Evolutionary conservation across 53 echinoderm and acorn worm genomes (phyloP).

Genomic region (Crossaster papposus): DNA sequence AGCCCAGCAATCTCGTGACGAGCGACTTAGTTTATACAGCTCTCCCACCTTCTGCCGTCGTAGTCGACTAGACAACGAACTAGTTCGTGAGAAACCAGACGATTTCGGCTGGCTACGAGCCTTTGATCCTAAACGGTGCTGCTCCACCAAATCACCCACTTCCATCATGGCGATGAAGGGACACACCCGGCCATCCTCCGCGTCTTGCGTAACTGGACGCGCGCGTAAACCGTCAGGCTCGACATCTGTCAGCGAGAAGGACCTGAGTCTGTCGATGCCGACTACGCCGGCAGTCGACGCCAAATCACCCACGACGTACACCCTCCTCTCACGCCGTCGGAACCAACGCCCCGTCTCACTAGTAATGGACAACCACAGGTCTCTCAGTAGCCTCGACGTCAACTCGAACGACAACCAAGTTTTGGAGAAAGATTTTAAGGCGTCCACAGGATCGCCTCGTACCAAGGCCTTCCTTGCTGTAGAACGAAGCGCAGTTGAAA

Average conservation of each 20-base stretch:
- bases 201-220: constrained; percentile 42
- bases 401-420: constrained; percentile 66
- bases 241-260: constrained; percentile 5
- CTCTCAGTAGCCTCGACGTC: constrained; percentile 53
- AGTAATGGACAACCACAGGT: constrained; percentile 67
- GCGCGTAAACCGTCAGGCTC: constrained; percentile 12
- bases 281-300: background rate
- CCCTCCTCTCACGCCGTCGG: constrained; percentile 59
- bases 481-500: constrained; percentile 39
- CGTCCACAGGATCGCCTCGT: constrained; percentile 26
- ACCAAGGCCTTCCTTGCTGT: constrained; percentile 16
- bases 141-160: constrained; percentile 12
- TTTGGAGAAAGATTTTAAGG: constrained; percentile 6
- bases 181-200: constrained; percentile 53
- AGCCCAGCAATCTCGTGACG: constrained; percentile 64
- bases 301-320: constrained; percentile 47
- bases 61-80: constrained; percentile 63
- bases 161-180: constrained; percentile 14
- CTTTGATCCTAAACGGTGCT: constrained; percentile 64
- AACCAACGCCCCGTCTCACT: constrained; percentile 70
- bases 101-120: constrained; percentile 76
- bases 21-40: constrained; percentile 83
- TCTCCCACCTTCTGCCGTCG: constrained; percentile 83
- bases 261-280: background rate
- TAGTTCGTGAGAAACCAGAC: constrained; percentile 70